These are phyloP conservation scores for Apis dorsata DNA, from an alignment of 1,140 invertebrate genomes.

Conservation along the genomic window DNA sequence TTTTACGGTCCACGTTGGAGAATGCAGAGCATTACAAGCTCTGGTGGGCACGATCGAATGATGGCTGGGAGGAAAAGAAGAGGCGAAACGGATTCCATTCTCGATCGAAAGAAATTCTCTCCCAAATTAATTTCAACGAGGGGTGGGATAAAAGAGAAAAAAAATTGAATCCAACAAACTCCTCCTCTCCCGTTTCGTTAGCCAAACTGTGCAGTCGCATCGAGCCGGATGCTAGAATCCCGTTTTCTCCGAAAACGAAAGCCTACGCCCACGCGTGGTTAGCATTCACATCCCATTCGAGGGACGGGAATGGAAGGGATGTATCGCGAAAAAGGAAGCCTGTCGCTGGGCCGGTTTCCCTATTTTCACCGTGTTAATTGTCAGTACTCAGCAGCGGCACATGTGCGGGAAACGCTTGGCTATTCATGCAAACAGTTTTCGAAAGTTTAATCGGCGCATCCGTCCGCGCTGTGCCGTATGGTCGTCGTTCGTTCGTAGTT, in stretches of 20 bases:
- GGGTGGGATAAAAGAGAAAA: too few species aligned
- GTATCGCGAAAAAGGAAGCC: conserved; percentile 50
- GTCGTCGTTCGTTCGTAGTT: conserved; percentile 68
- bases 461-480: conserved; percentile 65
- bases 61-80: too few species aligned
- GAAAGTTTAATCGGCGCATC: conserved; percentile 76
- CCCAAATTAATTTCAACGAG: too few species aligned
- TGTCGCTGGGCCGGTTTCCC: conserved; percentile 59
- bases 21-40: not conserved
- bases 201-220: not conserved
- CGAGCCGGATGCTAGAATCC: not conserved
- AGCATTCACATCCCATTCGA: not conserved
- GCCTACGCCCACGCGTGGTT: not conserved
- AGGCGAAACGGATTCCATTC: not conserved
- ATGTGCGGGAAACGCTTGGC: conserved; percentile 69
- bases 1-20: not conserved
- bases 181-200: not conserved
- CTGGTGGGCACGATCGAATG: not conserved
- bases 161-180: not conserved
- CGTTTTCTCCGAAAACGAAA: not conserved
- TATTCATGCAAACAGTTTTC: conserved; percentile 77
- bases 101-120: too few species aligned
- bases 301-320: not conserved
- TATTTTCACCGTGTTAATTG: conserved; percentile 72
- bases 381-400: conserved; percentile 70